phyloP scores from a whole-genome alignment of 1,140 invertebrate species.

The Temnothorax curvispinosus region DNA sequence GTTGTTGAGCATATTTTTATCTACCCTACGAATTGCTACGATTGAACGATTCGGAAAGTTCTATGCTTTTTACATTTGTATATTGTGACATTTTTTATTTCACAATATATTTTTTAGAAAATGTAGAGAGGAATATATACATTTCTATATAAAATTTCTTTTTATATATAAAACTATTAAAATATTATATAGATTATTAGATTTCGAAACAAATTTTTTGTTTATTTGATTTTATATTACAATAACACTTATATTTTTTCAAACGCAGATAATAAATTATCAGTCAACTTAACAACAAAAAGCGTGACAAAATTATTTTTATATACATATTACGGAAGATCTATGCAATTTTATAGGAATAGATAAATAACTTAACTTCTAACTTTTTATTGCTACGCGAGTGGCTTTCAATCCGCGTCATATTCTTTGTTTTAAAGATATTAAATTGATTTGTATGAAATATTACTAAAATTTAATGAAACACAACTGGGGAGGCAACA shows the following conservation, averaged over 20 bases:
- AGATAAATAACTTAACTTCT: neutral
- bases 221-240: neutral
- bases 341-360: neutral
- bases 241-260: neutral
- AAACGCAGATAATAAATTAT: neutral
- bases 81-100: neutral
- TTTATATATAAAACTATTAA: neutral
- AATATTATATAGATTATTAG: neutral
- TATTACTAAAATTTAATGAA: neutral
- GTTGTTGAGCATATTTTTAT: slow-evolving; percentile 10
- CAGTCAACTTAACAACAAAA: neutral
- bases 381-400: neutral
- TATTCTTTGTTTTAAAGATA: neutral
- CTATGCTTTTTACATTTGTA: neutral
- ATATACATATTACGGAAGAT: neutral
- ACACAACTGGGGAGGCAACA: neutral
- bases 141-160: neutral
- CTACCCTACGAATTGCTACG: neutral
- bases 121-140: neutral
- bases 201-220: neutral
- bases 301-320: neutral
- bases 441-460: neutral
- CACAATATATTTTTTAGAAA: slow-evolving; percentile 1
- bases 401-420: neutral
- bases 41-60: neutral